These are phyloP conservation scores for Lasioglossum pauxillum DNA, from an alignment of 2,888 invertebrate genomes.

Conservation along the genomic window DNA sequence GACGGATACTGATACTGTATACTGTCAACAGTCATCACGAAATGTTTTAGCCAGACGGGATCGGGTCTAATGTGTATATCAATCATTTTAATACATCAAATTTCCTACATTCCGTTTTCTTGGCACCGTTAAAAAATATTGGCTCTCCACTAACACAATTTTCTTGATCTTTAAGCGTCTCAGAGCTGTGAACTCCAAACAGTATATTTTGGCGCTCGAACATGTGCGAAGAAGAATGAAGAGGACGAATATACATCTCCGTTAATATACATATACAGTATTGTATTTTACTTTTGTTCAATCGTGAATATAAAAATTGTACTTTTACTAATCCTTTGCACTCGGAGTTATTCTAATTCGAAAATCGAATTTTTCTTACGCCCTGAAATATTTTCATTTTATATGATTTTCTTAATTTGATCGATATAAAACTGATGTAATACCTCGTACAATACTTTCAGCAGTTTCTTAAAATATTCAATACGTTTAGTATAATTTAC, in stretches of 20 bases:
- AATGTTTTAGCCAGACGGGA: background rate
- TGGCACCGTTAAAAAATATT: background rate
- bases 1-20: background rate
- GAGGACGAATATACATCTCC: too few species aligned
- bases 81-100: background rate
- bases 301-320: background rate
- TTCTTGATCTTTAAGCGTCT: background rate
- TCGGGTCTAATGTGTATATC: background rate
- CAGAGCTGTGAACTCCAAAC: background rate
- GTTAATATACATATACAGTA: too few species aligned
- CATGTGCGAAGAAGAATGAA: background rate
- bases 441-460: too few species aligned
- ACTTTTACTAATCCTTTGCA: too few species aligned
- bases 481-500: too few species aligned
- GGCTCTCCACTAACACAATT: background rate
- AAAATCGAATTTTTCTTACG: too few species aligned
- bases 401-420: too few species aligned
- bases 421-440: too few species aligned
- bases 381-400: too few species aligned
- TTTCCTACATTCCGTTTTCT: background rate
- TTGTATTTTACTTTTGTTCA: background rate
- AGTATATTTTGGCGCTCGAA: background rate
- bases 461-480: too few species aligned
- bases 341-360: too few species aligned
- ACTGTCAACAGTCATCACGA: background rate